These are phyloP conservation scores for Oligia latruncula DNA, from an alignment of 2,888 invertebrate genomes.

Conservation along the genomic window DNA sequence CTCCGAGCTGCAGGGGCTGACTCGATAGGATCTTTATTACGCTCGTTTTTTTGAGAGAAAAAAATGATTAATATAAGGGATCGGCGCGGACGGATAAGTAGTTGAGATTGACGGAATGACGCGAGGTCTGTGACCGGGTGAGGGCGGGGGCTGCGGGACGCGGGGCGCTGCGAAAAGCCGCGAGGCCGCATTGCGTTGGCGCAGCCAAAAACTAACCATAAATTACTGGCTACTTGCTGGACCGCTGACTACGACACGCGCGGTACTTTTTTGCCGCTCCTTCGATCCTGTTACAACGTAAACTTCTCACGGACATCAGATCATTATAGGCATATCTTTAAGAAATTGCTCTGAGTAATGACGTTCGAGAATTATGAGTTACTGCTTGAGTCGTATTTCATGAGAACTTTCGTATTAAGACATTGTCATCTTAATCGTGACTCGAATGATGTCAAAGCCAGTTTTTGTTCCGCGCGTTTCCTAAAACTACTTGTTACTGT, in stretches of 20 bases:
- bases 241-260: constrained; percentile 86
- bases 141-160: constrained; percentile 67
- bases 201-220: constrained; percentile 90
- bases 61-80: constrained; percentile 88
- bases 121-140: constrained; percentile 88
- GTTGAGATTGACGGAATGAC: constrained; percentile 88
- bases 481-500: constrained; percentile 59
- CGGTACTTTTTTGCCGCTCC: constrained; percentile 81
- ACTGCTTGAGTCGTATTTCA: constrained; percentile 77
- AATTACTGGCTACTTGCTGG: constrained; percentile 89
- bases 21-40: constrained; percentile 86
- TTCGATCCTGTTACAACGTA: constrained; percentile 87
- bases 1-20: constrained; percentile 75
- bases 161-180: constrained; percentile 84
- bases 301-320: constrained; percentile 88
- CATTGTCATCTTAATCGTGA: constrained; percentile 73
- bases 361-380: constrained; percentile 80
- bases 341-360: constrained; percentile 85
- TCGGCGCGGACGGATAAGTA: constrained; percentile 88
- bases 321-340: constrained; percentile 83
- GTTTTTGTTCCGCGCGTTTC: constrained; percentile 60
- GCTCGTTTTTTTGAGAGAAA: constrained; percentile 80
- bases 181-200: constrained; percentile 87
- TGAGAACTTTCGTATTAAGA: constrained; percentile 73
- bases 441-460: constrained; percentile 65